A percentile compares a stretch with the other conserved stretches of the same genome.
Evolutionary conservation across 2,888 invertebrate genomes (phyloP).

Genomic region (Sminthurides aquaticus): DNA sequence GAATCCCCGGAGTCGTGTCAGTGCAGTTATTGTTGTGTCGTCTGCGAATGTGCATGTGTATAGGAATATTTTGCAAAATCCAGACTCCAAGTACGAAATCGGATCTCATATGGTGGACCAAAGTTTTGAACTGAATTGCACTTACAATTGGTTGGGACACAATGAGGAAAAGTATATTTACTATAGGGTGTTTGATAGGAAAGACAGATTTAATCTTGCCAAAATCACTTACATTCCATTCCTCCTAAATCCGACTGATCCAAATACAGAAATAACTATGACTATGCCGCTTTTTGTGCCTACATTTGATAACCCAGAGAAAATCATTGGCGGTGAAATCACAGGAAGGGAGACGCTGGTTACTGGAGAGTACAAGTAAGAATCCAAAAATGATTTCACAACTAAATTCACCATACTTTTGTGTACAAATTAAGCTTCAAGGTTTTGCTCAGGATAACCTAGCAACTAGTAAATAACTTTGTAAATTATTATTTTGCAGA

Average conservation of each 20-base stretch:
- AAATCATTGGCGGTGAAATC: conserved; percentile 80
- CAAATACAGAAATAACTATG: conserved; percentile 74
- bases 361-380: conserved; percentile 66
- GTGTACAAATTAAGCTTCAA: too few species aligned
- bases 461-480: too few species aligned
- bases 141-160: conserved; percentile 85
- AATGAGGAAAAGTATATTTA: conserved; percentile 61
- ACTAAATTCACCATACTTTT: too few species aligned
- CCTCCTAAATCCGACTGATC: conserved; percentile 78
- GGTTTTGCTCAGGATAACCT: too few species aligned
- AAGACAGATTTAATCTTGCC: conserved; percentile 90
- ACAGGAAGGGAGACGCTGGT: conserved; percentile 74
- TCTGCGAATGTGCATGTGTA: conserved; percentile 75
- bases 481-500: conserved; percentile 43
- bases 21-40: conserved; percentile 84
- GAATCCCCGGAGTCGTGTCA: conserved; percentile 82
- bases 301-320: conserved; percentile 63
- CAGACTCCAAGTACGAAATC: conserved; percentile 83
- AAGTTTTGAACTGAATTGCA: conserved; percentile 85
- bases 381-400: background rate
- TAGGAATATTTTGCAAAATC: conserved; percentile 86
- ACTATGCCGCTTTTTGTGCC: conserved; percentile 69
- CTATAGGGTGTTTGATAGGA: conserved; percentile 54
- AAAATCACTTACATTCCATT: conserved; percentile 86
- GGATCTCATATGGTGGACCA: conserved; percentile 92